Base-by-base conservation (phyloP, 1,140 invertebrate species). In the Euwallacea similis region DNA sequence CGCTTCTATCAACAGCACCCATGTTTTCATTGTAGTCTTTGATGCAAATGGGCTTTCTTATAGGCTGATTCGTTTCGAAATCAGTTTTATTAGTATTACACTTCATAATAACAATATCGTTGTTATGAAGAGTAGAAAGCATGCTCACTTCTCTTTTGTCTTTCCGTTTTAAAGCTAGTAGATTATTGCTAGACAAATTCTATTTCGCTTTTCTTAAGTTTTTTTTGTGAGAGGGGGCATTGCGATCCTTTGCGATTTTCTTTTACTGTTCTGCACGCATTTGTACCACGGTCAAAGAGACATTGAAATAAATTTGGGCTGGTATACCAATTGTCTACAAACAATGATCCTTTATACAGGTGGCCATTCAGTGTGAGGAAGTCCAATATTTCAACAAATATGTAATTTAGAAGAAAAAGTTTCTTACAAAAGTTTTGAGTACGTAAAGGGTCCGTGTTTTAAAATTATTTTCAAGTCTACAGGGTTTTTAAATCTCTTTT, bases 11-110 rank as follows among this genome's bases (percentile, higher is more conserved):
- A 33, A 82, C 75, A 9, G 73, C 74, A 54, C 75, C 81, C 80
- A 82, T 81, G 60, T 76, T 73, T 42, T 61, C 53, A 71, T 78
- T 81, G 60, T 81, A 82, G 50, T 79, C 76, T 8, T 73, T 54
- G 16, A 79, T 55, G 62, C 72, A 74, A 41, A 53, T 63, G n/a
- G n/a, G n/a, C n/a, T n/a, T n/a, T n/a, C n/a, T n/a, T n/a, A n/a
- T n/a, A n/a, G n/a, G n/a, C n/a, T 65, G 76, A 76, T 74, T 81
- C 81, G 13, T 65, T 16, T 7, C 69, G 61, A 10, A 47, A n/a
- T 64, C 33, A 54, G 71, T 72, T 78, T 76, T 55, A 16, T 53
- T 15, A 73, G 50, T 42, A 13, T 55, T 60, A 66, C n/a, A n/a
- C n/a, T n/a, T n/a, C n/a, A n/a, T n/a, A n/a, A n/a, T n/a, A n/a